These are phyloP conservation scores for Scyliorhinus canicula DNA, from an alignment of 2,797 vertebrate genomes.

Conservation along the genomic window DNA sequence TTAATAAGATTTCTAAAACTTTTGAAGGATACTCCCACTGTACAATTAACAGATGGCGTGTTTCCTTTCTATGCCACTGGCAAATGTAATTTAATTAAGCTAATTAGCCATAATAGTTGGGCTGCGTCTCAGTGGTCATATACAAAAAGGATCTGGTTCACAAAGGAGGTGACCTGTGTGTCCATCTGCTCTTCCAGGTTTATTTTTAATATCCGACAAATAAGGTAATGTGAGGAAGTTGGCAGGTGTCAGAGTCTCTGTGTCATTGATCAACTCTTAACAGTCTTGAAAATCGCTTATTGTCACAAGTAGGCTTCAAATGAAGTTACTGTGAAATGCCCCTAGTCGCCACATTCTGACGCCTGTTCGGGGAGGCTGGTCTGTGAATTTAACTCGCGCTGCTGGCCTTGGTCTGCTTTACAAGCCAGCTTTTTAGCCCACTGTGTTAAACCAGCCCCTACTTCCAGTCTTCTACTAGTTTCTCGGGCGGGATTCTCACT, in stretches of 20 bases:
- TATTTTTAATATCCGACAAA: slow-evolving; percentile 1
- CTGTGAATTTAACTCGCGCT: too few species aligned
- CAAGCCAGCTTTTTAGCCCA: too few species aligned
- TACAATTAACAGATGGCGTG: background rate
- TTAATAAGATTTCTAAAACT: background rate
- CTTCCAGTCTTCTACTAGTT: too few species aligned
- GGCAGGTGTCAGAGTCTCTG: background rate
- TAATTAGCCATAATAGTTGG: slow-evolving; percentile 12
- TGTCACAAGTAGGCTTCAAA: too few species aligned
- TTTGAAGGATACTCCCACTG: background rate
- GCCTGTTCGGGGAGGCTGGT: too few species aligned
- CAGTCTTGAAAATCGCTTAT: too few species aligned
- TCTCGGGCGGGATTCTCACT: too few species aligned
- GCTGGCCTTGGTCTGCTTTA: too few species aligned
- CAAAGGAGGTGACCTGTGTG: background rate
- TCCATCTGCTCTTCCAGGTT: background rate
- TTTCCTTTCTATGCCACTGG: slow-evolving; percentile 16
- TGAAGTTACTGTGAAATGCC: too few species aligned
- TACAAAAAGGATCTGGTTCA: slow-evolving; percentile 15
- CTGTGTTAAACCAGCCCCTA: too few species aligned
- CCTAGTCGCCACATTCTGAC: too few species aligned
- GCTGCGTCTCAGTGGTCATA: slow-evolving; percentile 19
- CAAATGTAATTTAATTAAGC: slow-evolving; percentile 33
- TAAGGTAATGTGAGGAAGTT: background rate
- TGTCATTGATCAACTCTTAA: background rate